Evolutionary conservation across 2,113 vertebrate species (phyloP).

Genomic region (Alligator sinensis): DNA sequence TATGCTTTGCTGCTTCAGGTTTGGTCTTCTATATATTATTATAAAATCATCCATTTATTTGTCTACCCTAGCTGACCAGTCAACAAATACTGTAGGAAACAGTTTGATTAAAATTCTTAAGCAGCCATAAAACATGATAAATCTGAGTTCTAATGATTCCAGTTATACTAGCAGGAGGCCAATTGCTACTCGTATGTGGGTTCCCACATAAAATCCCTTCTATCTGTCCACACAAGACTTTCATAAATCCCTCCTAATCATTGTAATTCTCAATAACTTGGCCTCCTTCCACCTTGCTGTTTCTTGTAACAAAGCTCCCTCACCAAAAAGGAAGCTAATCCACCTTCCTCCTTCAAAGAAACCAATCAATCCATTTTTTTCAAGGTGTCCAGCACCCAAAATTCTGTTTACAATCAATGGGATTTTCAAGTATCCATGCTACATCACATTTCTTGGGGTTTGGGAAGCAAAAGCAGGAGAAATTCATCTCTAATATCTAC

Average conservation of each 20-base stretch:
- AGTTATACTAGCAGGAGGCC: neutral
- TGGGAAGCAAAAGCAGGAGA: too few species aligned
- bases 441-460: too few species aligned
- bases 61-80: neutral
- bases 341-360: too few species aligned
- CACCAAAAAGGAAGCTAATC: neutral
- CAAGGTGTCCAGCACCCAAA: too few species aligned
- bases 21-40: conserved; percentile 11
- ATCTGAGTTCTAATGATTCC: neutral
- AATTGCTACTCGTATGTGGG: neutral
- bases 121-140: neutral
- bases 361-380: too few species aligned
- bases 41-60: neutral
- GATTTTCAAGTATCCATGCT: too few species aligned
- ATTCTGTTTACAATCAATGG: too few species aligned
- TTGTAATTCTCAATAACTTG: neutral
- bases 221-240: neutral
- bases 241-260: neutral
- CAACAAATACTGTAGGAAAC: neutral
- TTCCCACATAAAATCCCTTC: neutral
- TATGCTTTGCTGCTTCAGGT: neutral
- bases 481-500: too few species aligned
- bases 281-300: neutral
- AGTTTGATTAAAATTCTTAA: neutral
- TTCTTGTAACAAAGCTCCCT: neutral